Evolutionary conservation across 35 echinoderm and acorn worm genomes (phyloP), one percentile per base, ranked within the genome.

Genomic region (Antedon bifida): DNA sequence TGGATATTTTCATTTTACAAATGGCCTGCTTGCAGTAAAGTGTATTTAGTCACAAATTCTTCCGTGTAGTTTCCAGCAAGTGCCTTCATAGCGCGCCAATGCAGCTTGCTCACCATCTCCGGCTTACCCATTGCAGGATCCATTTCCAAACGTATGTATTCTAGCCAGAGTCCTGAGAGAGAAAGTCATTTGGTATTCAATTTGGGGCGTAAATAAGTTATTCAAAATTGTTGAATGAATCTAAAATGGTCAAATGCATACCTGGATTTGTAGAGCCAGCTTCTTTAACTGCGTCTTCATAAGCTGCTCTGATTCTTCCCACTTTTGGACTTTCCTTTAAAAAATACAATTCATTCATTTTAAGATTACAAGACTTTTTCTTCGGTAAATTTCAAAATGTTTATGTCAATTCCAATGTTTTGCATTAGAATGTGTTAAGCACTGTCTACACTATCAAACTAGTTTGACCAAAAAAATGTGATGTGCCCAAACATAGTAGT

Each of bases 271-370:
- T 81, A 44, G 83, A 78, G 0, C 93, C 93, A 87, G 81, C 91
- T 29, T 96, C 93, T 13, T 31, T 83, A 8, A 96, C 29, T 3
- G 93, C 93, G 77, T 96, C 93, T 83, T 96, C 93, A 74, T 86
- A 96, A 21, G 84, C 74, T 14, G 75, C 75, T 34, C 86, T 78
- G 26, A 96, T 75, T 51, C 51, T 88, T 32, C 31, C 56, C 16
- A 83, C 34, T 34, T 87, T 91, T 9, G 86, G 81, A 16, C 85
- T 78, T 28, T 78, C n/a, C 92, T 96, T 78, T 45, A 31, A 44
- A 35, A 14, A 86, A 19, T n/a, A 86, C 30, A 0, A n/a, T n/a
- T n/a, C n/a, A n/a, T n/a, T n/a, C n/a, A n/a, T n/a, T n/a, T n/a
- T n/a, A n/a, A n/a, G n/a, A n/a, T n/a, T n/a, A n/a, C n/a, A n/a